phyloP scores from a whole-genome alignment of 1,140 invertebrate genomes.

The Zaprionus nigranus region DNA sequence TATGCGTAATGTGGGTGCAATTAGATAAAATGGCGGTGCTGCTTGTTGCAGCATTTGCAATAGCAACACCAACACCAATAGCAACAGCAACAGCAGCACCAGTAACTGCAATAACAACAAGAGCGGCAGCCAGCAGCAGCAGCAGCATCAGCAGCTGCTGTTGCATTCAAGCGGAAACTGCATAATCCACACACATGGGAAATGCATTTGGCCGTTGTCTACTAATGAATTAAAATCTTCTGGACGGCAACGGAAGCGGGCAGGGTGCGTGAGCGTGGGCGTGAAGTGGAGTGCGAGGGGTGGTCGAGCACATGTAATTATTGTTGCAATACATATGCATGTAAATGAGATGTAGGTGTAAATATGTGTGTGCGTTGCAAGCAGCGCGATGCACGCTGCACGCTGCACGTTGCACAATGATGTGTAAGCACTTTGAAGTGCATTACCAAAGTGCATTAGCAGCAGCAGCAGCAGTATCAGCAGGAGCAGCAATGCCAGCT shows the following conservation, averaged over 20 bases:
- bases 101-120: slow-evolving; percentile 42
- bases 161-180: slow-evolving; percentile 79
- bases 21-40: slow-evolving; percentile 75
- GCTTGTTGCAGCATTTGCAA: slow-evolving; percentile 22
- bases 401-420: slow-evolving; percentile 52
- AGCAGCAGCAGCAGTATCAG: slow-evolving; percentile 21
- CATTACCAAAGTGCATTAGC: slow-evolving; percentile 77
- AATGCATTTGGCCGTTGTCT: slow-evolving; percentile 79
- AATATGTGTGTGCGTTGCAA: slow-evolving; percentile 7
- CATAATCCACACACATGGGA: slow-evolving; percentile 75
- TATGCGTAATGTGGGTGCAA: slow-evolving; percentile 73
- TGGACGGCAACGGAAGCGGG: slow-evolving; percentile 49
- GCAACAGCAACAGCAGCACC: slow-evolving; percentile 27
- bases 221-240: slow-evolving; percentile 82
- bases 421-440: slow-evolving; percentile 81
- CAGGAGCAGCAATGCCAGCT: slow-evolving; percentile 19
- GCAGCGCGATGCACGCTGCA: slow-evolving; percentile 40
- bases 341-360: slow-evolving; percentile 10
- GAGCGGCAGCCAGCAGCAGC: slow-evolving; percentile 39
- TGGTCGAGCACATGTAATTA: slow-evolving; percentile 71
- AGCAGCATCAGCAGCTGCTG: slow-evolving; percentile 53
- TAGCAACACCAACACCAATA: slow-evolving; percentile 52
- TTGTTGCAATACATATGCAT: slow-evolving; percentile 49
- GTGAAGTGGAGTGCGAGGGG: background rate
- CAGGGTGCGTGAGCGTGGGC: too few species aligned